These are phyloP conservation scores for Tridacna crocea DNA, from an alignment of 2,888 invertebrate species.

Conservation along the genomic window DNA sequence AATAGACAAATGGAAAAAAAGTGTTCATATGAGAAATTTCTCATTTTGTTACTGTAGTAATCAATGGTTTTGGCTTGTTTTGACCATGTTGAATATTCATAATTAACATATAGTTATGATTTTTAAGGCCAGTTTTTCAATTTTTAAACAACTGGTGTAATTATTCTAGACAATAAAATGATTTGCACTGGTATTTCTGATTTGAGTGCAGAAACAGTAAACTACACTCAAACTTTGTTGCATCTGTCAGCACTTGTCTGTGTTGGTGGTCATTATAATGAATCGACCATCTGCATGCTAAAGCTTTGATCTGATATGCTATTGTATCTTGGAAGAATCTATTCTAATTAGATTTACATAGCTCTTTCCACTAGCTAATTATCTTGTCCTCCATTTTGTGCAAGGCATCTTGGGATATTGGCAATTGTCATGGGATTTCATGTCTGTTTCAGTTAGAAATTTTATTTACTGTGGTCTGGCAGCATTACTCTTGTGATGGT, in stretches of 20 bases:
- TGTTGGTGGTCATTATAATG: slow-evolving; percentile 20
- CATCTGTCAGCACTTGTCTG: slow-evolving; percentile 17
- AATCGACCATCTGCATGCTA: slow-evolving; percentile 23
- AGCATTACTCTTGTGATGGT: too few relatives aligned
- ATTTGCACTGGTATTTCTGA: too few relatives aligned
- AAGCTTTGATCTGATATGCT: slow-evolving; percentile 24
- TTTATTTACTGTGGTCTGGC: background rate
- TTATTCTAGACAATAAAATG: too few relatives aligned
- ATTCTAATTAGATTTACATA: slow-evolving; percentile 26
- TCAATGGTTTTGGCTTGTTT: too few relatives aligned
- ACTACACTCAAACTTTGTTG: background rate
- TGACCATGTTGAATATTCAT: too few relatives aligned
- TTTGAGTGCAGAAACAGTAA: background rate
- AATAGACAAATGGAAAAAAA: too few relatives aligned
- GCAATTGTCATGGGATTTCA: slow-evolving; percentile 19
- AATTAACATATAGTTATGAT: too few relatives aligned
- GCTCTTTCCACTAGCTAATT: slow-evolving; percentile 14
- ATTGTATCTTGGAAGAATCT: slow-evolving; percentile 5
- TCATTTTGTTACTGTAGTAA: too few relatives aligned
- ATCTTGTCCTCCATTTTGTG: slow-evolving; percentile 23
- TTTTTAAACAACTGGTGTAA: too few relatives aligned
- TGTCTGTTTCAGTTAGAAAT: slow-evolving; percentile 10
- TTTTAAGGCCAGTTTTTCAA: too few relatives aligned
- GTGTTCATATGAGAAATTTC: too few relatives aligned
- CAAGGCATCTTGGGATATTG: slow-evolving; percentile 20